Conservation (phyloP, 2,113 vertebrate species). For the Leucosticte australis region DNA sequence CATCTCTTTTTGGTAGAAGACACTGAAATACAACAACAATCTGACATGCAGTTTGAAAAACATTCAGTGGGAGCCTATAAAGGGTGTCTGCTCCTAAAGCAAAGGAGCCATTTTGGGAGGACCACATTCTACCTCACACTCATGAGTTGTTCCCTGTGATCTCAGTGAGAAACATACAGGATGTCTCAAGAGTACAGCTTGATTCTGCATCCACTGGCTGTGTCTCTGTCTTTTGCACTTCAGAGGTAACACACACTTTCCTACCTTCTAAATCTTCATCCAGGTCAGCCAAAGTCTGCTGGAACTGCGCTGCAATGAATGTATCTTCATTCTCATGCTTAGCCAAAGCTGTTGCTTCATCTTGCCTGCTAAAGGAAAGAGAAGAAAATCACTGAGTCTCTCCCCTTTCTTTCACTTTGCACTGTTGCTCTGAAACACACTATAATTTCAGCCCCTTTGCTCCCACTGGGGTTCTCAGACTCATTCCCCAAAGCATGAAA, state of each 20-base stretch:
- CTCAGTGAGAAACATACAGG: neutral
- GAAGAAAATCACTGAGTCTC: neutral
- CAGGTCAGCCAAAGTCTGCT: conserved; percentile 75
- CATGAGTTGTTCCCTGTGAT: neutral
- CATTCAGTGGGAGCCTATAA: neutral
- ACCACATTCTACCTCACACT: neutral
- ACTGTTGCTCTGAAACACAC: neutral
- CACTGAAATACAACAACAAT: neutral
- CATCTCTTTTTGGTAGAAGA: neutral
- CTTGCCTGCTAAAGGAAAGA: conserved; percentile 1
- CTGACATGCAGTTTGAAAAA: neutral
- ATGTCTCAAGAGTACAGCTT: neutral
- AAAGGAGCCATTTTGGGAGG: neutral
- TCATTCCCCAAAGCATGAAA: neutral
- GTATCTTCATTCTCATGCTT: conserved; percentile 55
- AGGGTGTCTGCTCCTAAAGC: neutral
- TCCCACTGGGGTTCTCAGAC: neutral
- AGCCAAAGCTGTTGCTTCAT: neutral
- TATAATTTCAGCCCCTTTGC: neutral
- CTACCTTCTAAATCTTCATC: conserved; percentile 81
- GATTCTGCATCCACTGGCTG: neutral
- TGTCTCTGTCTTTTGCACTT: neutral
- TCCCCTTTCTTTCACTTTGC: neutral
- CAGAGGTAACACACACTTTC: neutral
- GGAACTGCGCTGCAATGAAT: conserved; percentile 64